Evolutionary conservation across 2,888 invertebrate species (phyloP).

Genomic region (Pteria penguin): DNA sequence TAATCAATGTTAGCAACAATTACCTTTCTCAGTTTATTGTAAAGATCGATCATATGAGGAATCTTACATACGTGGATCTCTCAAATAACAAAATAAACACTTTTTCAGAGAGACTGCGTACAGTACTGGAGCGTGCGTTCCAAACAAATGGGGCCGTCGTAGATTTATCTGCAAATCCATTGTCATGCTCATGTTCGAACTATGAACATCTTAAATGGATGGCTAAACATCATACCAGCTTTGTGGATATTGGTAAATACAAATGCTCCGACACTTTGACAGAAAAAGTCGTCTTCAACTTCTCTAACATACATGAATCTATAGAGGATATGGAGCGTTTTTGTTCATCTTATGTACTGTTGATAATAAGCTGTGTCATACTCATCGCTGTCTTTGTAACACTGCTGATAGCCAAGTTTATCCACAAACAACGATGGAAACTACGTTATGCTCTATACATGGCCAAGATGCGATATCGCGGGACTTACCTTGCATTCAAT

Average conservation of each 20-base stretch:
- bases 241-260: neutral
- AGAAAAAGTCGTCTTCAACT: neutral
- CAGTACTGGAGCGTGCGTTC: too few species aligned
- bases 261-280: neutral
- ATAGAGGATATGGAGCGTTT: neutral
- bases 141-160: neutral
- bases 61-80: neutral
- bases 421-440: neutral
- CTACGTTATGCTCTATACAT: neutral
- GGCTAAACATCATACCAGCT: neutral
- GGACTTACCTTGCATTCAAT: neutral
- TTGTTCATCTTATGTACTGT: neutral
- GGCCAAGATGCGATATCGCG: neutral
- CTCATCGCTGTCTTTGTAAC: neutral
- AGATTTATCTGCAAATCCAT: neutral
- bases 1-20: neutral
- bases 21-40: neutral
- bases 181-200: neutral
- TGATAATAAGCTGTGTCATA: neutral
- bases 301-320: neutral
- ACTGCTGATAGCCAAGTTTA: neutral
- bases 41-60: neutral
- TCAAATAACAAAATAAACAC: neutral
- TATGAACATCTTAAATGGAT: neutral
- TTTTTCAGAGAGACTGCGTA: too few species aligned